Evolutionary conservation across 2,113 vertebrate genomes (phyloP).

Genomic region (Prietella phreatophila): DNA sequence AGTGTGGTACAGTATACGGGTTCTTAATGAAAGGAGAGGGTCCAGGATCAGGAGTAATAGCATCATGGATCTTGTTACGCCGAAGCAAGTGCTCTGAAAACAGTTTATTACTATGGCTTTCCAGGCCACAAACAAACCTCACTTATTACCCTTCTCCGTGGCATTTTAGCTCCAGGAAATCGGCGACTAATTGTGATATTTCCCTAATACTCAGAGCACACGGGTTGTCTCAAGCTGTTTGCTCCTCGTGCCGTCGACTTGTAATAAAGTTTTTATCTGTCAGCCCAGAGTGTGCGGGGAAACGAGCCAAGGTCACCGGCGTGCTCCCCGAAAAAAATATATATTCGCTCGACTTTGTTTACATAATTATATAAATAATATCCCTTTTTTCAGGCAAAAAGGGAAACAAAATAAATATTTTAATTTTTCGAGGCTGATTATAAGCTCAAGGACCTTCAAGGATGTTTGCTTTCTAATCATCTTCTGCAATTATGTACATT

Average conservation of each 20-base stretch:
- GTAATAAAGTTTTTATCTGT: conserved; percentile 72
- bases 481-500: conserved; percentile 66
- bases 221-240: conserved; percentile 60
- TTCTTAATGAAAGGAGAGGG: conserved; percentile 60
- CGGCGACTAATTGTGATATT: conserved; percentile 69
- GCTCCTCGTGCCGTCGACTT: conserved; percentile 56
- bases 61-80: conserved; percentile 72
- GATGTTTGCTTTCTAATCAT: conserved; percentile 65
- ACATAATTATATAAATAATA: conserved; percentile 70
- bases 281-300: conserved; percentile 53
- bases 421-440: conserved; percentile 69
- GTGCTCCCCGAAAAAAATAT: conserved; percentile 44
- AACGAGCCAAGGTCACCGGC: conserved; percentile 65
- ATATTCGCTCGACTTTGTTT: conserved; percentile 62
- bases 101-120: conserved; percentile 71
- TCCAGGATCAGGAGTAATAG: conserved; percentile 66
- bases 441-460: conserved; percentile 71
- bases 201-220: conserved; percentile 58
- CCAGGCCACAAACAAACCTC: conserved; percentile 65
- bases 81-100: conserved; percentile 60
- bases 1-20: conserved; percentile 64
- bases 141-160: conserved; percentile 62
- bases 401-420: conserved; percentile 65
- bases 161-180: conserved; percentile 55
- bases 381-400: conserved; percentile 55